Conservation (phyloP, 1,140 invertebrate genomes). For the Rhyzopertha dominica region DNA sequence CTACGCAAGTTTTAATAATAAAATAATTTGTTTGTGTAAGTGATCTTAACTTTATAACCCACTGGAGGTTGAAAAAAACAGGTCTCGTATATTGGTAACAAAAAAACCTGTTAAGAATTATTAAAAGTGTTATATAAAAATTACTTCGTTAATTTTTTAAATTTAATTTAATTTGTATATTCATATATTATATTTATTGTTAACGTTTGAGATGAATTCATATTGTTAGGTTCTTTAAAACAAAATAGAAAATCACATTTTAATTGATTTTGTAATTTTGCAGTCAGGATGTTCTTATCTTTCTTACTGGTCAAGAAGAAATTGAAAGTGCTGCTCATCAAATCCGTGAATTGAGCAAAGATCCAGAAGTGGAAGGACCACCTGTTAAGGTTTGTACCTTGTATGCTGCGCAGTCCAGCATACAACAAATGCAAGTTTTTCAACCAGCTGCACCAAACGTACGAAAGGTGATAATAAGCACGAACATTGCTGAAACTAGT, state of each 20-base stretch:
- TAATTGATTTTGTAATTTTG: constrained; percentile 40
- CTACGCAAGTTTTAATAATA: too few relatives aligned
- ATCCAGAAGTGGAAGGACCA: constrained; percentile 51
- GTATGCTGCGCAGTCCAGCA: constrained; percentile 74
- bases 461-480: constrained; percentile 91
- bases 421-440: constrained; percentile 77
- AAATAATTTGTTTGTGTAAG: too few relatives aligned
- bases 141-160: too few relatives aligned
- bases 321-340: constrained; percentile 82
- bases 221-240: too few relatives aligned
- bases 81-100: too few relatives aligned
- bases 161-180: too few relatives aligned
- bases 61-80: too few relatives aligned
- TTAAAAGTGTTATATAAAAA: too few relatives aligned
- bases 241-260: constrained; percentile 10
- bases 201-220: too few relatives aligned
- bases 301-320: constrained; percentile 98
- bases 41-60: too few relatives aligned
- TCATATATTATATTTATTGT: too few relatives aligned
- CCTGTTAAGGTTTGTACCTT: constrained; percentile 70
- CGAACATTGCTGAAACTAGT: constrained; percentile 97
- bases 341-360: constrained; percentile 70
- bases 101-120: too few relatives aligned
- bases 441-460: constrained; percentile 57
- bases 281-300: constrained; percentile 90